A percentile compares a stretch with the other conserved stretches of the same genome.
phyloP scores from a whole-genome alignment of 2,888 invertebrate genomes.

The Nomada fucata region DNA sequence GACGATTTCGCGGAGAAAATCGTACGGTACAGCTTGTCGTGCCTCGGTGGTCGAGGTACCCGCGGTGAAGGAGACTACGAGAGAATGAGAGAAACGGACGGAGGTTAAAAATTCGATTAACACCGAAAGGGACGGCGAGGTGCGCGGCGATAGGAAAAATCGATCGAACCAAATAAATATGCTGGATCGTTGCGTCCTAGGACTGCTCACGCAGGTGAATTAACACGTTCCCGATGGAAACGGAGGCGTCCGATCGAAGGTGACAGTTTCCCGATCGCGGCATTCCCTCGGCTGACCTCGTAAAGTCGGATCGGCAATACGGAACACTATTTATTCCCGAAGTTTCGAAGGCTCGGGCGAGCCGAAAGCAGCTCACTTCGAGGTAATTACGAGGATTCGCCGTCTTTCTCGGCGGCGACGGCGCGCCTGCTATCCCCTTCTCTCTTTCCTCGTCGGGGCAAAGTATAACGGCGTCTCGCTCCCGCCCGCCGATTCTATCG shows the following conservation, averaged over 20 bases:
- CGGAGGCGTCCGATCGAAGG: constrained; percentile 52
- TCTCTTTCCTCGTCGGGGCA: constrained; percentile 75
- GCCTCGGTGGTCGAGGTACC: not conserved
- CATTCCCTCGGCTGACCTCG: constrained; percentile 65
- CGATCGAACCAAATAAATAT: too few relatives aligned
- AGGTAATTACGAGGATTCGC: constrained; percentile 83
- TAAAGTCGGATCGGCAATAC: constrained; percentile 72
- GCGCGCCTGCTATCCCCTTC: constrained; percentile 61
- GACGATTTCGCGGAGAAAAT: constrained; percentile 44
- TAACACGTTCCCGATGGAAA: constrained; percentile 39
- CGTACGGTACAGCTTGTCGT: constrained; percentile 43
- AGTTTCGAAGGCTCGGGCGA: constrained; percentile 83
- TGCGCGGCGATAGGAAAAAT: not conserved
- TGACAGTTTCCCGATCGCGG: constrained; percentile 55
- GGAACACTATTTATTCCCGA: constrained; percentile 81
- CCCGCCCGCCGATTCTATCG: constrained; percentile 81
- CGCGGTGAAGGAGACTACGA: not conserved
- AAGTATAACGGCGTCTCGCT: constrained; percentile 80
- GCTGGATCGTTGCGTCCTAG: too few relatives aligned
- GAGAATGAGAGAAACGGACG: constrained; percentile 21
- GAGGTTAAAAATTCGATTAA: constrained; percentile 36
- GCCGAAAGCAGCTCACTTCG: constrained; percentile 83
- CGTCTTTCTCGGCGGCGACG: constrained; percentile 72
- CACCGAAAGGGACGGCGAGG: constrained; percentile 3
- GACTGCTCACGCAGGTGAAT: constrained; percentile 7